Evolutionary conservation across 2,888 invertebrate species (phyloP).

Genomic region (Hemithea aestivaria): DNA sequence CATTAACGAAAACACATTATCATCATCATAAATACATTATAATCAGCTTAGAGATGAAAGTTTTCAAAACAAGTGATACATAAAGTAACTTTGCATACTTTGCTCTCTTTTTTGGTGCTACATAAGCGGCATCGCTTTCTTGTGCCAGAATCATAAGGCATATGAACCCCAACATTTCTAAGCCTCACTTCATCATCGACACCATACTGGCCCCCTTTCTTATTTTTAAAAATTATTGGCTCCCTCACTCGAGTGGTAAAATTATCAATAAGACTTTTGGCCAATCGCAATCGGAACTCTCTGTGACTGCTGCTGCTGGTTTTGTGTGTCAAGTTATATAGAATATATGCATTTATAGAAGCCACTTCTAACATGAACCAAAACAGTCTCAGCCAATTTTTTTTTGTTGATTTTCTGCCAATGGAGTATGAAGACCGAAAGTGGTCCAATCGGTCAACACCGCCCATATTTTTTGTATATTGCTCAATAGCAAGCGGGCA

Average conservation of each 20-base stretch:
- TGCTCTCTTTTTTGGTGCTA: conserved; percentile 14
- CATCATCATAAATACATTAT: conserved; percentile 4
- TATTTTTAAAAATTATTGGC: conserved; percentile 7
- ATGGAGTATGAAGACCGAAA: too few species aligned
- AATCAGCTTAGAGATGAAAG: not conserved
- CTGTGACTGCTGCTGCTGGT: conserved; percentile 12
- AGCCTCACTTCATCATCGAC: conserved; percentile 9
- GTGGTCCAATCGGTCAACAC: conserved; percentile 3
- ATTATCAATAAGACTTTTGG: conserved; percentile 10
- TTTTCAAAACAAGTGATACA: conserved; percentile 5
- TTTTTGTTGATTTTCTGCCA: conserved; percentile 12
- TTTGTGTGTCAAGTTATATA: conserved; percentile 9
- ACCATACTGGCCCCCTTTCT: conserved; percentile 14
- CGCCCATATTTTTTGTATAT: conserved; percentile 6
- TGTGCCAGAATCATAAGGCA: conserved; percentile 11
- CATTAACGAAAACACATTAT: conserved; percentile 6
- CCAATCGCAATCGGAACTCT: conserved; percentile 10
- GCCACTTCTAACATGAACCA: conserved; percentile 12
- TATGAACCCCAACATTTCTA: conserved; percentile 12
- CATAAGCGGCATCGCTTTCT: conserved; percentile 14
- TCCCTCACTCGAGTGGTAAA: conserved; percentile 8
- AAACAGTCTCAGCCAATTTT: conserved; percentile 13
- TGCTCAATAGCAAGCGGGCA: conserved; percentile 14
- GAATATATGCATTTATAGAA: conserved; percentile 14
- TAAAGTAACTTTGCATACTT: conserved; percentile 13